Percentiles rank a stretch among this genome's conserved stretches.
Evolutionary conservation across 2,113 vertebrate species (phyloP).

Genomic region (Sprattus sprattus): DNA sequence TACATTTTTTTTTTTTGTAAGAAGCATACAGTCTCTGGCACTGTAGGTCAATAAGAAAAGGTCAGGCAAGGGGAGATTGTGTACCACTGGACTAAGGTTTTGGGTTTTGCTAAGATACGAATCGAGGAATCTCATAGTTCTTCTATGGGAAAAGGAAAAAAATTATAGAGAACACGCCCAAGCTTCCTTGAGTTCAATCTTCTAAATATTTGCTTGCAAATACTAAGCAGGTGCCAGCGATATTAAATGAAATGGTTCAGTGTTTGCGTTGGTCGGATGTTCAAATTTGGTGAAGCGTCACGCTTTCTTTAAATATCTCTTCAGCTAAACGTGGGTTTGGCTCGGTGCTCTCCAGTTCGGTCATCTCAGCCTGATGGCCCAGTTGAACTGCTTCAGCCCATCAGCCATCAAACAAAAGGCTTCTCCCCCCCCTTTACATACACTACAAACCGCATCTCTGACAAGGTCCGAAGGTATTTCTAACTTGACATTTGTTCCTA

Average conservation of each 20-base stretch:
- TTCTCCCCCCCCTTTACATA: not conserved
- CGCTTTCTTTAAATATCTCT: not conserved
- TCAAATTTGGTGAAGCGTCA: not conserved
- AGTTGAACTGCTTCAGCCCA: not conserved
- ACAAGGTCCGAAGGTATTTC: not conserved
- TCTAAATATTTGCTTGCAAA: not conserved
- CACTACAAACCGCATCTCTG: slow-evolving; percentile 6
- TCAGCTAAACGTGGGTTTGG: not conserved
- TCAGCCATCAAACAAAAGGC: not conserved
- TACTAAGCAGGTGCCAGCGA: slow-evolving; percentile 11
- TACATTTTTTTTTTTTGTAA: slow-evolving; percentile 30
- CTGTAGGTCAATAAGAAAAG: not conserved
- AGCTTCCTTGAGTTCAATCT: not conserved
- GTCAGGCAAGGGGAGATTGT: not conserved
- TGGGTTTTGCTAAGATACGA: not conserved
- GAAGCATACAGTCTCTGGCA: slow-evolving; percentile 20
- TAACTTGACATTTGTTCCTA: not conserved
- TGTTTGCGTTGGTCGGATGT: not conserved
- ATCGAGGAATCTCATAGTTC: not conserved
- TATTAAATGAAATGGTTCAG: not conserved
- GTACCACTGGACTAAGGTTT: not conserved
- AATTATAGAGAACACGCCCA: not conserved
- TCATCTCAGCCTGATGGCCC: not conserved
- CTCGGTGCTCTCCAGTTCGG: not conserved
- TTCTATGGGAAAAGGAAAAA: not conserved